phyloP scores from a whole-genome alignment of 1,140 invertebrate species.

The Pseudomyrmex dendroicus region DNA sequence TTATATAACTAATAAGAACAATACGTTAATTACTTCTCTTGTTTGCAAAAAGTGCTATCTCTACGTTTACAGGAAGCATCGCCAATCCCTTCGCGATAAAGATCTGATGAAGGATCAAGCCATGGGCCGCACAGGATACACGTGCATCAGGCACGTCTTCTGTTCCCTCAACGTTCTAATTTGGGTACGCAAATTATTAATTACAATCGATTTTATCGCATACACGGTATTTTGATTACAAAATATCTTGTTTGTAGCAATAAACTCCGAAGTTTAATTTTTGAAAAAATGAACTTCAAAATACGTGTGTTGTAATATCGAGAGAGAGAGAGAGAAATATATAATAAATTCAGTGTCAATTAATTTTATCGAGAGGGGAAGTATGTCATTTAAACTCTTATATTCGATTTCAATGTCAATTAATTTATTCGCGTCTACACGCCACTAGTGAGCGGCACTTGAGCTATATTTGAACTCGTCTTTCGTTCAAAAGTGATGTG shows the following conservation, averaged over 20 bases:
- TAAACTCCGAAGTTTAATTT: too few relatives aligned
- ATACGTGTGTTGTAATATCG: too few relatives aligned
- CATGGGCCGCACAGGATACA: slow-evolving; percentile 91
- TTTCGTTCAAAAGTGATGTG: not conserved
- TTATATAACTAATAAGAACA: not conserved
- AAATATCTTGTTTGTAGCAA: too few relatives aligned
- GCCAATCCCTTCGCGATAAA: slow-evolving; percentile 55
- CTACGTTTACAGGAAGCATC: slow-evolving; percentile 72
- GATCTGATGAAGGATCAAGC: slow-evolving; percentile 51
- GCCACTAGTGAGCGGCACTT: not conserved
- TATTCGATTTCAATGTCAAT: not conserved
- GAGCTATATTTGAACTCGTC: slow-evolving; percentile 37
- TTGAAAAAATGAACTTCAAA: too few relatives aligned
- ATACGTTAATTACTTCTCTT: not conserved
- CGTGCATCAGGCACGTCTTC: slow-evolving; percentile 91
- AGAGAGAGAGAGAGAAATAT: too few relatives aligned
- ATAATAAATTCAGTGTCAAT: too few relatives aligned
- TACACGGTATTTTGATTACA: not conserved
- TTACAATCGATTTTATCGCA: not conserved
- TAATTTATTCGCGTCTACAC: not conserved
- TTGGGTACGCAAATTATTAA: slow-evolving; percentile 87
- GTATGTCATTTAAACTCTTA: not conserved
- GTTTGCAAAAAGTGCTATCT: not conserved
- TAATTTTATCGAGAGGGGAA: too few relatives aligned
- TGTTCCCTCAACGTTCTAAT: slow-evolving; percentile 91